Evolutionary conservation across 64 coral and sea anemone species (phyloP), one percentile per base, ranked within the genome.

Genomic region (Catalaphyllia jardinei): DNA sequence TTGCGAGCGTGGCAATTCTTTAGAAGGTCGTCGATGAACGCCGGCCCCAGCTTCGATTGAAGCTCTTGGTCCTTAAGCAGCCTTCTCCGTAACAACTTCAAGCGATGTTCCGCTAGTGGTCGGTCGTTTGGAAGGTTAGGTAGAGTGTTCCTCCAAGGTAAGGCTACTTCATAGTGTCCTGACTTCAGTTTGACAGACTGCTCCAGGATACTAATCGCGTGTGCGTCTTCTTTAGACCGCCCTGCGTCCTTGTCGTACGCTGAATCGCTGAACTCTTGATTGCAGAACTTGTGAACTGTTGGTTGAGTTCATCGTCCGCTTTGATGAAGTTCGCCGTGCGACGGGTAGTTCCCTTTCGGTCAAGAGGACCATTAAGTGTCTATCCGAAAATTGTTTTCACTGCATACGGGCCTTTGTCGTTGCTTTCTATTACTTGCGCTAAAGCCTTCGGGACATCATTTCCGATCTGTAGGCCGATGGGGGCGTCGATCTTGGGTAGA

Each of bases 251-350:
- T 25, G 30, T 92, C 91, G 29, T 80, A 80, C 0, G n/a, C 22
- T 52, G 75, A 72, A 22, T 92, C 91, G 27, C 79, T 92, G 65
- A 92, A 80, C 31, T 92, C 91, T 62, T 60, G 39, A 67, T 92
- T 80, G 75, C 91, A 87, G 64, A 60, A 92, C 7, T 27, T 31
- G 79, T 62, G 20, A 92, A 92, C 29, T 92, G 84, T 31, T 65
- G 27, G 19, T 16, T 60, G 24, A 92, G 83, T 22, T 92, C 19
- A 0, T 29, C 10, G 46, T 88, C 74, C 6, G 91, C 52, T 72
- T 15, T 18, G 29, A 87, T 81, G 14, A 80, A 31, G 75, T 92
- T 92, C 8, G 74, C 59, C 1, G 80, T 87, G 64, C 29, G 67
- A 38, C 22, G 1, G 10, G 62, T 29, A 27, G 60, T 59, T 9